These are phyloP conservation scores for Tupaia tana DNA, from an alignment of 2,113 vertebrate species.

Conservation along the genomic window DNA sequence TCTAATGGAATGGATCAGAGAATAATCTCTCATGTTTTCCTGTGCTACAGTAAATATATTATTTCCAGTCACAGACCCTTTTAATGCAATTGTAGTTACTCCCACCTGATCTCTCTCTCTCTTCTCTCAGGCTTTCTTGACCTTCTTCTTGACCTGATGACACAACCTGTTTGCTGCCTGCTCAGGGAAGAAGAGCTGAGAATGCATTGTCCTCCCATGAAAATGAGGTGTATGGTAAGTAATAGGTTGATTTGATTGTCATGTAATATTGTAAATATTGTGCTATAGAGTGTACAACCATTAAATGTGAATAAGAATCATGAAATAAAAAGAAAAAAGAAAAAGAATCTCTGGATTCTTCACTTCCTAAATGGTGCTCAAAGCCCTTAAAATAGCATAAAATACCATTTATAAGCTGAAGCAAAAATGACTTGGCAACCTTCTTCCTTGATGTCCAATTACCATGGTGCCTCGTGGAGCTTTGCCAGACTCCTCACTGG, in stretches of 20 bases:
- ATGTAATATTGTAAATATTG: too few species aligned
- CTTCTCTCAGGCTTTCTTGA: background rate
- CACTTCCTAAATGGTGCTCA: background rate
- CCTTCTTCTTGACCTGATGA: background rate
- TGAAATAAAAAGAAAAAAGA: too few species aligned
- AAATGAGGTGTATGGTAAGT: too few species aligned
- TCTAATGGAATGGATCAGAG: background rate
- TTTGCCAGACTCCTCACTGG: background rate
- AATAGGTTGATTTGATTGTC: too few species aligned
- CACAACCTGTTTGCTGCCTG: background rate
- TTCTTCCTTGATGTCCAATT: background rate
- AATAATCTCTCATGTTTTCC: background rate
- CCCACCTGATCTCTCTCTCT: background rate
- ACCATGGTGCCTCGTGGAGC: accelerated
- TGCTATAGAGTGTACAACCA: too few species aligned
- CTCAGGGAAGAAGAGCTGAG: too few species aligned
- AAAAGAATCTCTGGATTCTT: background rate
- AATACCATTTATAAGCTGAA: background rate
- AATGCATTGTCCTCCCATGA: too few species aligned
- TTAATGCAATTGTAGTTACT: background rate
- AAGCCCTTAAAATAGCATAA: background rate
- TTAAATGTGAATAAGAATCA: too few species aligned
- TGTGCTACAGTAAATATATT: background rate
- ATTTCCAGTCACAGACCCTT: background rate
- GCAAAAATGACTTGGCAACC: background rate